Evolutionary conservation across 2,113 vertebrate species (phyloP).

Genomic region (Serranochromis macrocephalus): DNA sequence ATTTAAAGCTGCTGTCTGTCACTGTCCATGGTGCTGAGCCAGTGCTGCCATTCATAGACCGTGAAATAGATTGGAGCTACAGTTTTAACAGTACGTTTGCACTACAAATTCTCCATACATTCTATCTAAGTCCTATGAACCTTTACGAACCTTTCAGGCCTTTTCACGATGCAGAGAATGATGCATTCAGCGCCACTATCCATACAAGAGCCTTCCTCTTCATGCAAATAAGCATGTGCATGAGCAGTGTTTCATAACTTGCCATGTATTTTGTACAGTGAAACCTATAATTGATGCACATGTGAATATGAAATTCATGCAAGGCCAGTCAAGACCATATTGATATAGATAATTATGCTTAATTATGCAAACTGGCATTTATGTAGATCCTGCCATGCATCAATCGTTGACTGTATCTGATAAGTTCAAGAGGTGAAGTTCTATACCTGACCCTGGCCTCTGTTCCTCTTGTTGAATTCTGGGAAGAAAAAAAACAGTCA

Average conservation of each 20-base stretch:
- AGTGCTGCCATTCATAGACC: not conserved
- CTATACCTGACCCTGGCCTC: constrained; percentile 8
- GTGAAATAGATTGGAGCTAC: constrained; percentile 11
- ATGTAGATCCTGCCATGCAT: not conserved
- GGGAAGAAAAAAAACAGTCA: not conserved
- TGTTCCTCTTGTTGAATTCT: not conserved
- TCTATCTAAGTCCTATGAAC: not conserved
- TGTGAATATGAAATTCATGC: constrained; percentile 35
- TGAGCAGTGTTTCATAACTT: not conserved
- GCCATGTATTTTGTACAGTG: constrained; percentile 3
- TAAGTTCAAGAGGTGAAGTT: not conserved
- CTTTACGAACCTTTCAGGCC: not conserved
- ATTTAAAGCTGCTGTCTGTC: constrained; percentile 11
- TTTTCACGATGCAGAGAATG: not conserved
- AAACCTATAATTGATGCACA: constrained; percentile 41
- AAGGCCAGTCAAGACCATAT: not conserved
- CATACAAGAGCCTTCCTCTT: constrained; percentile 5
- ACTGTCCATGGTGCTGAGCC: constrained; percentile 69
- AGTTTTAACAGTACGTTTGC: constrained; percentile 25
- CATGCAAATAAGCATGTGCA: constrained; percentile 1
- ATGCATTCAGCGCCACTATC: not conserved
- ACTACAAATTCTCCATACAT: not conserved
- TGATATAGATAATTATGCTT: not conserved
- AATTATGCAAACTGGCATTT: constrained; percentile 17
- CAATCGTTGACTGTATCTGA: constrained; percentile 3